Evolutionary conservation across 2,888 invertebrate species (phyloP), one percentile per base, ranked within the genome.

Genomic region (Microdon myrmicae): DNA sequence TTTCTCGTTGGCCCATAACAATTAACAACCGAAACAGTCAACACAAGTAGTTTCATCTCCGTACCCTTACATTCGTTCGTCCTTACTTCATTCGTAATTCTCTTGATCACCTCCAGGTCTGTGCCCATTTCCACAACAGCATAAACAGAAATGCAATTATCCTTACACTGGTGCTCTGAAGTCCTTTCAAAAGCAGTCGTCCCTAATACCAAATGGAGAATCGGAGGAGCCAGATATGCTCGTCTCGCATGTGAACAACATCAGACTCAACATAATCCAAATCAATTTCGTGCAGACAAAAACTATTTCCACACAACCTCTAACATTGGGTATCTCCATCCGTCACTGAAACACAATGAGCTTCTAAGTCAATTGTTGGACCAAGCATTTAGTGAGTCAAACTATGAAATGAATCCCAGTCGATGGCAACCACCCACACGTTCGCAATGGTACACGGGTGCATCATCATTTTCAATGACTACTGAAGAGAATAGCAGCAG

Each of bases 91-190:
- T 48, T 31, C 39, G 29, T 34, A 31, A 35, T 41, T 26, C 31
- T 41, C 56, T 64, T 51, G 56, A 25, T 45, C 47, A 64, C 64
- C 58, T 58, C 58, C 58, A 58, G 64, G 58, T 64, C 58, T 58
- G 58, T 47, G 51, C 51, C 51, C 58, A 53, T 47, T 43, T 47
- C 64, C 64, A 53, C 58, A 51, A 58, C 51, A 58, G 58, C 64
- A 58, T 64, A 64, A 64, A 64, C 64, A 64, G 58, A 64, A 64
- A 64, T 64, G 58, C 64, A 64, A 64, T 64, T 58, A 56, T 64
- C 64, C 41, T 64, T 56, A 45, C 58, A 64, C 51, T 56, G 47
- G n/a, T 41, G 23, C 47, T 47, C 47, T 28, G 37, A n/a, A n/a
- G 34, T 49, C 14, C 19, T 7, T n/a, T n/a, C n/a, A n/a, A n/a